phyloP scores from a whole-genome alignment of 2,888 invertebrate genomes.

The Podotricha telesiphe region DNA sequence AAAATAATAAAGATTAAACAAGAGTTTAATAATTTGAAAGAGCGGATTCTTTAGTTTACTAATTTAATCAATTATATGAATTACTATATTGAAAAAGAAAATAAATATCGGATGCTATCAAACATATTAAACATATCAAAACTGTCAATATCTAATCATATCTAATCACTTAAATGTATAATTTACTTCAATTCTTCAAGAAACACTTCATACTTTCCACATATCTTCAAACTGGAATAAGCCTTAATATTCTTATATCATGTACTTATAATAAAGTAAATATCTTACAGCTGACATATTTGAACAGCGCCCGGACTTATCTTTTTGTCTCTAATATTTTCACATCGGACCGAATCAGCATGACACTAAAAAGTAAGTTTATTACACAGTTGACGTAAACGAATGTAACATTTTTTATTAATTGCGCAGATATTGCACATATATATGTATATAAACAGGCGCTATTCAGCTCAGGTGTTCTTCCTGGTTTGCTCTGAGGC shows the following conservation, averaged over 20 bases:
- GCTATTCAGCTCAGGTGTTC: constrained; percentile 56
- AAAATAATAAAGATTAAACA: no score
- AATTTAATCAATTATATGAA: no score
- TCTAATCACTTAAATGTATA: no score
- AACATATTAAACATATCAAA: no score
- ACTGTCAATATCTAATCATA: no score
- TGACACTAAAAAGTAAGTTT: neutral
- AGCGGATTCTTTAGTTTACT: no score
- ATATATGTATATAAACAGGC: constrained; percentile 44
- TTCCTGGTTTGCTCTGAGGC: constrained; percentile 59
- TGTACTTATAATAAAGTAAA: no score
- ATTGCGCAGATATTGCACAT: constrained; percentile 50
- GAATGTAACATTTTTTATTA: constrained; percentile 22
- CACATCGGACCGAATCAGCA: neutral
- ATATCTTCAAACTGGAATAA: neutral
- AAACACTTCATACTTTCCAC: no score
- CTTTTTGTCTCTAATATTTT: neutral
- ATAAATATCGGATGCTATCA: no score
- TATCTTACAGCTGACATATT: neutral
- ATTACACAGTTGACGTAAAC: constrained; percentile 14
- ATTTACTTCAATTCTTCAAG: no score
- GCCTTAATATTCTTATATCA: neutral
- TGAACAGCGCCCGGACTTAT: neutral
- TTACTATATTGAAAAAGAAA: no score
- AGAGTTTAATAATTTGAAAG: no score